These are phyloP conservation scores for Platyscapa corneri DNA, from an alignment of 1,140 invertebrate genomes.

Conservation along the genomic window DNA sequence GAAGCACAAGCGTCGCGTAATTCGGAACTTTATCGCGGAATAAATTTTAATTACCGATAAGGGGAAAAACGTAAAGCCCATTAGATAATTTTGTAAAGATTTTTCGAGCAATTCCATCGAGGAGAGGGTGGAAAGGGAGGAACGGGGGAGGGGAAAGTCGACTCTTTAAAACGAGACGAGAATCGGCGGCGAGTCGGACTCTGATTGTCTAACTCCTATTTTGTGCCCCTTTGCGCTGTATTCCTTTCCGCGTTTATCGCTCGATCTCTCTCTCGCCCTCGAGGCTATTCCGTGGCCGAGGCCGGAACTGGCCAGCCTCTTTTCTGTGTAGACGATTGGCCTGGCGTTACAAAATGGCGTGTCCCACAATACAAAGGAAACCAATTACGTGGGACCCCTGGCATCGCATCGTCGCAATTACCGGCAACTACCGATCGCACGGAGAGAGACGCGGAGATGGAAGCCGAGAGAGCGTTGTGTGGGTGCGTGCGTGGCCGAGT, in stretches of 20 bases:
- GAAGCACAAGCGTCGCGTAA: too few relatives aligned
- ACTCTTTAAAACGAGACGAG: constrained; percentile 1
- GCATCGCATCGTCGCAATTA: constrained; percentile 44
- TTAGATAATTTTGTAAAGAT: background rate
- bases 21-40: too few relatives aligned
- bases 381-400: constrained; percentile 48
- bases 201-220: constrained; percentile 6
- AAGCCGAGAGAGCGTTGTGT: too few relatives aligned
- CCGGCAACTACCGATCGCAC: constrained; percentile 39
- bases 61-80: too few relatives aligned
- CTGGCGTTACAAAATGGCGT: constrained; percentile 55
- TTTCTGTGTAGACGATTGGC: constrained; percentile 51
- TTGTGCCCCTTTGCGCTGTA: too few relatives aligned
- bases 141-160: background rate
- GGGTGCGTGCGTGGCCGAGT: too few relatives aligned
- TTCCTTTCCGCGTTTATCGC: too few relatives aligned
- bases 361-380: constrained; percentile 57
- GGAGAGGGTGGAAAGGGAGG: background rate
- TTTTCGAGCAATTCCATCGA: background rate
- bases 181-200: background rate
- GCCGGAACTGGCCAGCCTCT: constrained; percentile 57
- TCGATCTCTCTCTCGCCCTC: background rate
- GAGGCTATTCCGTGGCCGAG: background rate
- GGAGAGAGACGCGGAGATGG: background rate
- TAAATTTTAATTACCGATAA: too few relatives aligned